Evolutionary conservation across 53 echinoderm and acorn worm species (phyloP), one percentile per base, ranked within the genome.

Genomic region (Pentamera pediparva): DNA sequence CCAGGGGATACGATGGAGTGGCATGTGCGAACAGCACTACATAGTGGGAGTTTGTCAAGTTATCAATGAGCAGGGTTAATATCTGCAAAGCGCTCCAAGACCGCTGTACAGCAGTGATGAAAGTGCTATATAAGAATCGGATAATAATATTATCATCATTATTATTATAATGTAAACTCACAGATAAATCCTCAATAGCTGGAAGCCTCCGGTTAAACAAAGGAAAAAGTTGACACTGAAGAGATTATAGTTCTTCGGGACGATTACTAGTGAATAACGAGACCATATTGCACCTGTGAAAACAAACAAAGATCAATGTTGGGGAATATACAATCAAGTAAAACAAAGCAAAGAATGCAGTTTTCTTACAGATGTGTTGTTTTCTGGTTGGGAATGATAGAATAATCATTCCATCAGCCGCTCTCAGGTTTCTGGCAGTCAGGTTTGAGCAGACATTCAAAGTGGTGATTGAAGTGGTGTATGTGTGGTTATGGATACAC

Each of bases 181-280:
- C 96, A 88, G 35, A 56, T 87, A 91, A 26, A 96, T 96, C 61
- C 96, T 79, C 25, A 75, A 12, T 9, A 96, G 84, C 60, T 96
- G 96, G 82, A 86, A 91, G 10, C 88, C 53, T 9, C 96, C 96
- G 37, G 96, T 96, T 1, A 96, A 50, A 33, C 78, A 78, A 2
- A 96, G 69, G 55, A 96, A 88, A 57, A 88, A 83, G 55, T 96
- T 96, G 40, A 91, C 91, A 51, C 96, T 86, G 58, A 96, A 96
- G 17, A 96, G 86, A 36, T 96, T 96, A 69, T 73, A 88, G 65
- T 96, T 96, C 59, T 82, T 85, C 15, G 96, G 96, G 56, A 96
- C 79, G 60, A 96, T 81, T 2, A 96, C 96, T 29, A 86, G 43
- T 2, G 96, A 96, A 56, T 96, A 96, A 15, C 96, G 69, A 8